Conservation (phyloP, 2,113 vertebrate genomes). For the Python bivittatus region DNA sequence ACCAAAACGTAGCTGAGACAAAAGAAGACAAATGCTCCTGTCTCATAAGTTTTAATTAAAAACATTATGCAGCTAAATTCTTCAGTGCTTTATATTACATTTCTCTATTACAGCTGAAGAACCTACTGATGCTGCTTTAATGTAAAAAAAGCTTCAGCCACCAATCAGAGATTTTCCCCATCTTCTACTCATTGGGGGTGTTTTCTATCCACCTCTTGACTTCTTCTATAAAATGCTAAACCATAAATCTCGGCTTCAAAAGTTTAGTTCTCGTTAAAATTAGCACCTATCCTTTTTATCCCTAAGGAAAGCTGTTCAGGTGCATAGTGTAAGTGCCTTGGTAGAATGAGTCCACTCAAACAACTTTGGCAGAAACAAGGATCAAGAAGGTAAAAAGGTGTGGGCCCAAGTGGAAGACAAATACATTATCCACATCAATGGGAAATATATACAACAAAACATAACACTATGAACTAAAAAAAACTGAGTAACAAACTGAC, state of each 20-base stretch:
- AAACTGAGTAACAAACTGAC: neutral
- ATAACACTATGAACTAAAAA: neutral
- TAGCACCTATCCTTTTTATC: neutral
- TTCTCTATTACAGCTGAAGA: neutral
- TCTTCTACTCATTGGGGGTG: neutral
- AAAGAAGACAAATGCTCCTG: neutral
- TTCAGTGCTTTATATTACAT: neutral
- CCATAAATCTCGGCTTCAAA: neutral
- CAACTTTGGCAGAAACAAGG: neutral
- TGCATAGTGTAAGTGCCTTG: neutral
- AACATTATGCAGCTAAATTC: neutral
- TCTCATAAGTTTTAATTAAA: neutral
- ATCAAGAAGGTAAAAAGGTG: neutral
- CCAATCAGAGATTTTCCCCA: neutral
- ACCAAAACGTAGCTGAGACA: neutral
- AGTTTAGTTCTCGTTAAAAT: neutral
- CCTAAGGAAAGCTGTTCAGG: neutral
- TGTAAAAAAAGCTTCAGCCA: neutral
- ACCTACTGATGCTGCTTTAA: neutral
- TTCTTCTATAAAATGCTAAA: neutral
- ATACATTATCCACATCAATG: neutral
- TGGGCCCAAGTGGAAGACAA: neutral
- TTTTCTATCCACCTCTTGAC: neutral
- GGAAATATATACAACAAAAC: neutral
- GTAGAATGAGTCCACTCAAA: neutral